A percentile compares a stretch with the other conserved stretches of the same genome.
These are phyloP conservation scores for Thecophora atra DNA, from an alignment of 2,888 invertebrate genomes.

Conservation along the genomic window DNA sequence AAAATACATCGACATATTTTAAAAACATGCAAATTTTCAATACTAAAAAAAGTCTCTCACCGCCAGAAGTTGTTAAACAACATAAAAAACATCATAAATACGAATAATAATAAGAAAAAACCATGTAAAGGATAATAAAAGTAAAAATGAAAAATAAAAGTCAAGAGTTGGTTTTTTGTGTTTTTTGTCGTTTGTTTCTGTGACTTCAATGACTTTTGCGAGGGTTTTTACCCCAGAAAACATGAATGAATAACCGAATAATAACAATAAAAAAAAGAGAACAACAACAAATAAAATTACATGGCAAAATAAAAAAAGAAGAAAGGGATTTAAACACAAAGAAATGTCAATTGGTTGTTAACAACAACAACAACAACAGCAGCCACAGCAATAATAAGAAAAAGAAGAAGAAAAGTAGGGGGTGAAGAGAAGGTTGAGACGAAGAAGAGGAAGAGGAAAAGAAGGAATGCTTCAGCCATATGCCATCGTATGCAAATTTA, in stretches of 20 bases:
- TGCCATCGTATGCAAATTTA: constrained; percentile 5
- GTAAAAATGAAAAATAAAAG: neutral
- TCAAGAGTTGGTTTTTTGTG: neutral
- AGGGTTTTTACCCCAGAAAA: neutral
- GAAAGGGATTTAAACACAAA: constrained; percentile 5
- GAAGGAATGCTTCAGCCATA: neutral
- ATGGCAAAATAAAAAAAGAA: constrained; percentile 9
- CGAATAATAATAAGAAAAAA: neutral
- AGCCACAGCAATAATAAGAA: constrained; percentile 13
- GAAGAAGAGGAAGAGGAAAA: neutral
- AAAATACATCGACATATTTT: too few species aligned
- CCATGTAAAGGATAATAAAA: neutral
- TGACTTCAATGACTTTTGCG: neutral
- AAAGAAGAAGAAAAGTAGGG: neutral
- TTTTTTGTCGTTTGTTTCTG: too few species aligned
- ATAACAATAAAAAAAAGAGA: neutral
- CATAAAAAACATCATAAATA: neutral
- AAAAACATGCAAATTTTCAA: too few species aligned
- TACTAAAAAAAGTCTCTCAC: too few species aligned
- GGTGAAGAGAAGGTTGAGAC: too few species aligned
- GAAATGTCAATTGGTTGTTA: constrained; percentile 30
- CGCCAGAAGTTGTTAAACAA: too few species aligned
- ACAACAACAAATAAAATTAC: neutral
- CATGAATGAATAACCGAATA: neutral
- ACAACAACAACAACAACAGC: constrained; percentile 16